Percentiles rank a stretch among this genome's conserved stretches.
Conservation (phyloP, 2,888 invertebrate species). For the Dryobotodes eremita region DNA sequence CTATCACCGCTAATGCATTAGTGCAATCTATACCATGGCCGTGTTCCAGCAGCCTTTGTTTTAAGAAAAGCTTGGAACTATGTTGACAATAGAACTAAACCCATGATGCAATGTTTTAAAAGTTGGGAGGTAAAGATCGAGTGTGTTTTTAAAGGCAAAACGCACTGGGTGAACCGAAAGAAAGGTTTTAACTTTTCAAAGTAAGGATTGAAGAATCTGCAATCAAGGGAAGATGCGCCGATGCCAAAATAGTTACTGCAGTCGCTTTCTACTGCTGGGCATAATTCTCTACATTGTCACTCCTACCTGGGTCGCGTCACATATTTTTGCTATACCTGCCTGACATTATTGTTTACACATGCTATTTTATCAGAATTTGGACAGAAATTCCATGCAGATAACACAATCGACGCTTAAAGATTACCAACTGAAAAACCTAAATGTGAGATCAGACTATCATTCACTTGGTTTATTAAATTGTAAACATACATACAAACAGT, state of each 20-base stretch:
- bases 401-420: background rate
- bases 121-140: background rate
- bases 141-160: background rate
- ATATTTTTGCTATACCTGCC: background rate
- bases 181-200: background rate
- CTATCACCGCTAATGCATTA: slow-evolving; percentile 57
- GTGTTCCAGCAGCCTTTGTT: slow-evolving; percentile 20
- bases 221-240: too few species aligned
- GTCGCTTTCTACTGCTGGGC: background rate
- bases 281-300: background rate
- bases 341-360: background rate
- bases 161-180: background rate
- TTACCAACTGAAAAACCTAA: background rate
- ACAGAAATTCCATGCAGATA: background rate
- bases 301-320: too few species aligned
- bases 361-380: background rate
- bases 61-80: background rate
- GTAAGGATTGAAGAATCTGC: background rate
- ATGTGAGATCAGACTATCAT: background rate
- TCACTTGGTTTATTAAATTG: background rate
- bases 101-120: background rate
- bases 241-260: background rate
- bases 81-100: background rate
- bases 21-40: slow-evolving; percentile 26
- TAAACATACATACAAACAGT: background rate